These are phyloP conservation scores for Dendroctonus ponderosae DNA, from an alignment of 1,140 invertebrate species.

Conservation along the genomic window DNA sequence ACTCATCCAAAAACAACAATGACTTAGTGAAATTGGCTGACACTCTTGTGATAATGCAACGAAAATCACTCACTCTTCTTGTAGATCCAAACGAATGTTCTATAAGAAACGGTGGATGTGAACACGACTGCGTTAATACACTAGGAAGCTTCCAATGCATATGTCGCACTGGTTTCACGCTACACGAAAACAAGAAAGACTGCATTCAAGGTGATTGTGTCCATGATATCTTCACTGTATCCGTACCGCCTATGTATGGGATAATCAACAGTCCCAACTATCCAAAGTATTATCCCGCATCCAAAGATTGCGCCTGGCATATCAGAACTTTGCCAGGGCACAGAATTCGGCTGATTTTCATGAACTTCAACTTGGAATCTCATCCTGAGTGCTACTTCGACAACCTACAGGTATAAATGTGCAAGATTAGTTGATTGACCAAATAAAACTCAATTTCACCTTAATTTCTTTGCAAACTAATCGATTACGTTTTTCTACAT, in stretches of 20 bases:
- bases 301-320: conserved; percentile 97
- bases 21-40: too few relatives aligned
- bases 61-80: too few relatives aligned
- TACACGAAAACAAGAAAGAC: conserved; percentile 91
- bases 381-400: conserved; percentile 97
- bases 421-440: too few relatives aligned
- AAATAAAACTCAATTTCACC: too few relatives aligned
- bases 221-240: conserved; percentile 66
- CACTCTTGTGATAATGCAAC: too few relatives aligned
- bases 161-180: conserved; percentile 92
- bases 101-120: conserved; percentile 91
- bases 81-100: conserved; percentile 96
- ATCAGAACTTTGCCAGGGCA: conserved; percentile 94
- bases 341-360: conserved; percentile 89
- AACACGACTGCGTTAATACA: conserved; percentile 95
- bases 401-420: conserved; percentile 89
- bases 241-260: conserved; percentile 59
- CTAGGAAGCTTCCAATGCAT: conserved; percentile 91
- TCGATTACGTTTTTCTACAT: too few relatives aligned
- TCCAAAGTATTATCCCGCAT: conserved; percentile 88
- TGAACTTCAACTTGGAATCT: conserved; percentile 91
- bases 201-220: conserved; percentile 93
- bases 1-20: too few relatives aligned
- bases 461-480: too few relatives aligned
- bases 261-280: conserved; percentile 88